Evolutionary conservation across 2,888 invertebrate genomes (phyloP).

Genomic region (Rhogogaster chlorosoma): DNA sequence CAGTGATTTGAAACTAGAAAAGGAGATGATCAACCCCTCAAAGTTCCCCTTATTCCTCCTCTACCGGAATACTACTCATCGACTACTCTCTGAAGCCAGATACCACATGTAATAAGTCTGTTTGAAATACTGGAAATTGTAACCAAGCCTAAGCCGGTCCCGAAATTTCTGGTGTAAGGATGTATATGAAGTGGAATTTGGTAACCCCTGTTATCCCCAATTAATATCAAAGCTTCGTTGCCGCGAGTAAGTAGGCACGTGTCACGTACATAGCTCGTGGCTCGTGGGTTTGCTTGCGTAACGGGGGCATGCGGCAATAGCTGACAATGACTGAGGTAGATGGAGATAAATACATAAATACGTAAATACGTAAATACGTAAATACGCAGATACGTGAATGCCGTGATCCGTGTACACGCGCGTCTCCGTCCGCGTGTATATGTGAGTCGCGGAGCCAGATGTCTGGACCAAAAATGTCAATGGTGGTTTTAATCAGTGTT

Average conservation of each 20-base stretch:
- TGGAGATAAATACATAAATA: not conserved
- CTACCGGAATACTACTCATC: no score
- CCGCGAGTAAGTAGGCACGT: conserved; percentile 2
- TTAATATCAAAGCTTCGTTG: conserved; percentile 34
- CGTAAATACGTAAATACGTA: not conserved
- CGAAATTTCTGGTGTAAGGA: not conserved
- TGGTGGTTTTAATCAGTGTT: conserved; percentile 60
- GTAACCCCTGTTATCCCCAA: conserved; percentile 43
- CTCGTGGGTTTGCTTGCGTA: conserved; percentile 9
- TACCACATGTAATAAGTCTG: no score
- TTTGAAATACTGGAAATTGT: not conserved
- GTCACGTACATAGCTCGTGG: not conserved
- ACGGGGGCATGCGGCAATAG: conserved; percentile 6
- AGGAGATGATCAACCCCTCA: no score
- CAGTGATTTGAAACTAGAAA: not conserved
- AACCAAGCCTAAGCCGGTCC: not conserved
- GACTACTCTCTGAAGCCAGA: no score
- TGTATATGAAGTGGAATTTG: conserved; percentile 13
- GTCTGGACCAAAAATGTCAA: conserved; percentile 59
- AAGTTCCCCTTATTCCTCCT: not conserved
- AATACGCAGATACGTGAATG: not conserved
- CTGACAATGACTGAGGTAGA: conserved; percentile 26
- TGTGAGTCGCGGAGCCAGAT: conserved; percentile 51
- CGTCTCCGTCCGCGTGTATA: not conserved
- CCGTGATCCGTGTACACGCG: no score